Conservation (phyloP, 37 sponge, comb jelly and placozoan species). For the Lycopodina hypogea region DNA sequence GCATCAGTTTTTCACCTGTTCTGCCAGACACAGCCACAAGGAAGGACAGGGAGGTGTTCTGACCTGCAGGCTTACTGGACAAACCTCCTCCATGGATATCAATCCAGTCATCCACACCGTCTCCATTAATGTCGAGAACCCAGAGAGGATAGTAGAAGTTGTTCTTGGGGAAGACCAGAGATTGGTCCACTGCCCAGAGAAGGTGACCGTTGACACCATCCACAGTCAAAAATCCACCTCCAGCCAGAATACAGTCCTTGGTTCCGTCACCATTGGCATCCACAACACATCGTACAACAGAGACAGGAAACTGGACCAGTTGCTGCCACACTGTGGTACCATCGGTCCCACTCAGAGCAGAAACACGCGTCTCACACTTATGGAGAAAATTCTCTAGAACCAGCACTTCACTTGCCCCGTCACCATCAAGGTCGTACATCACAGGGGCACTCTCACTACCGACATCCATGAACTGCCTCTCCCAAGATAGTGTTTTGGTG, state of each 20-base stretch:
- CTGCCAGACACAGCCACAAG: conserved; percentile 65
- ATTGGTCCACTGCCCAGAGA: conserved; percentile 62
- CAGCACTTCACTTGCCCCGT: conserved; percentile 50
- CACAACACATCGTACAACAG: conserved; percentile 44
- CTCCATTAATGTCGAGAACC: conserved; percentile 67
- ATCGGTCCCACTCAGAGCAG: conserved; percentile 48
- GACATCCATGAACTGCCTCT: conserved; percentile 17
- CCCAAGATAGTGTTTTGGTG: conserved; percentile 17
- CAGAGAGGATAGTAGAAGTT: conserved; percentile 69
- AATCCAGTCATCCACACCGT: conserved; percentile 66
- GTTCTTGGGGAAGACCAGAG: conserved; percentile 20
- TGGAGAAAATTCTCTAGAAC: conserved; percentile 8
- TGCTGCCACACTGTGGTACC: conserved; percentile 52
- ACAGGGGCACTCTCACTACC: conserved; percentile 34
- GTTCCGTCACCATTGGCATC: conserved; percentile 62
- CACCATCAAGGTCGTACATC: conserved; percentile 60
- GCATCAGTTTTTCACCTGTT: conserved; percentile 65
- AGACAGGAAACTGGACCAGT: conserved; percentile 21
- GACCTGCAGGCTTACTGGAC: conserved; percentile 17
- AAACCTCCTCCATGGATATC: conserved; percentile 75
- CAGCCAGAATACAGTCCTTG: conserved; percentile 62
- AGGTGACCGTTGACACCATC: conserved; percentile 27
- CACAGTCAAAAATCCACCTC: conserved; percentile 51
- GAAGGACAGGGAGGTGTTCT: conserved; percentile 37
- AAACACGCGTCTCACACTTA: conserved; percentile 28